Evolutionary conservation across 1,140 invertebrate genomes (phyloP), one percentile per base, ranked within the genome.

Genomic region (Aphelinus atriplicis): DNA sequence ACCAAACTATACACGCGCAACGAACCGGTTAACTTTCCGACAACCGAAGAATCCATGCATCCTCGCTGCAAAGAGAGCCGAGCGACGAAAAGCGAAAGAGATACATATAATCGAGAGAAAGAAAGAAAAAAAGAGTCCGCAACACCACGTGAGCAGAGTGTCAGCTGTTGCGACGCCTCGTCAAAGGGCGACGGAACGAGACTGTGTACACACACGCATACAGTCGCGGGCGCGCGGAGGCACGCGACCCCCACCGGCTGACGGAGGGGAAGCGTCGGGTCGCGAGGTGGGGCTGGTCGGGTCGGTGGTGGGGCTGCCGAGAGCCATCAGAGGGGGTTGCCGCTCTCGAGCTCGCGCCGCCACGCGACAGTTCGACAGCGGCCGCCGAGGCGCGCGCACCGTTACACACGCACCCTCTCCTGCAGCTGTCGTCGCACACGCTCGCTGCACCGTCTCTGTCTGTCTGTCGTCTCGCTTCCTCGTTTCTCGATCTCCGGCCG

Each of bases 331-430:
- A 84, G 82, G 86, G 84, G 85, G 51, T 53, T 84, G 85, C 83
- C 79, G 82, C 26, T 26, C 26, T 26, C 80, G 56, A 56, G 46
- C 3, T 48, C 50, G 50, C 79, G 62, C 77, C 78, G 78, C 80
- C 85, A 87, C 86, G 85, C 87, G 86, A 84, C 86, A 88, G 87
- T 88, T 87, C 85, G 85, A 83, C 82, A 82, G 80, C 84, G 84
- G 80, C 84, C 78, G 77, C 76, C 83, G 82, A 79, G 71, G 77
- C 74, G 81, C 76, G 45, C 77, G 80, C 80, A 83, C 86, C 82
- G 79, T 60, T 78, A 46, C 63, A 53, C 45, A 43, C 45, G 10
- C n/a, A 42, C 6, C n/a, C 47, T 56, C 60, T 51, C 43, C 10
- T 62, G 51, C 51, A 26, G 26, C 51, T 53, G 4, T 53, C 4